Percentiles rank a stretch among this genome's conserved stretches.
phyloP scores from a whole-genome alignment of 2,888 invertebrate species.

The Temnothorax ravouxi region DNA sequence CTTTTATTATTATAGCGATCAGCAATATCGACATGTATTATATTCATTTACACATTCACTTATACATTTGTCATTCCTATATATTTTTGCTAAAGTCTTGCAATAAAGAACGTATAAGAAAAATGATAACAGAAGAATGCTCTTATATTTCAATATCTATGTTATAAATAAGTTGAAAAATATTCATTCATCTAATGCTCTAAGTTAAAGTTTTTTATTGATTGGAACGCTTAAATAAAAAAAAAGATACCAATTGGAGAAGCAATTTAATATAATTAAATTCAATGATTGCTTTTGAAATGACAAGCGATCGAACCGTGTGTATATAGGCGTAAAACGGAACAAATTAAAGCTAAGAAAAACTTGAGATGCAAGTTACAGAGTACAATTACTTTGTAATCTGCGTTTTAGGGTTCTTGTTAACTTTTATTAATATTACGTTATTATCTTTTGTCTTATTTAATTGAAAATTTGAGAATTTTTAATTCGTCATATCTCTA shows the following conservation, averaged over 20 bases:
- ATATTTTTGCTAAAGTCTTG: background rate
- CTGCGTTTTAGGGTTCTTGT: background rate
- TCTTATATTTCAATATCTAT: background rate
- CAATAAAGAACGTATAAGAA: background rate
- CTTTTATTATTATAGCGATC: background rate
- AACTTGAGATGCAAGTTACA: background rate
- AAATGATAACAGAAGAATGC: background rate
- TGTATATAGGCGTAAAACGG: background rate
- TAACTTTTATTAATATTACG: background rate
- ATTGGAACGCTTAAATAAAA: background rate
- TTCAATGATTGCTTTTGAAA: background rate
- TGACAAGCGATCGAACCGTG: background rate
- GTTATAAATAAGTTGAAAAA: background rate
- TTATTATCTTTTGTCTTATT: slow-evolving; percentile 1
- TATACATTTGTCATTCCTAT: background rate
- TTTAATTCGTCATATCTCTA: background rate
- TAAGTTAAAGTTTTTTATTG: background rate
- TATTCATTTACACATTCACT: background rate
- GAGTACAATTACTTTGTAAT: background rate
- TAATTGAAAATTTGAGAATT: background rate
- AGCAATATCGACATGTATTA: background rate
- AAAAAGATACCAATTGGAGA: background rate
- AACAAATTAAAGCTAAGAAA: background rate
- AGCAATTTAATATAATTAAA: slow-evolving; percentile 9
- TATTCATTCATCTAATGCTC: background rate